These are phyloP conservation scores for Dicyema japonicum DNA, from an alignment of 1,140 invertebrate genomes.

Conservation along the genomic window DNA sequence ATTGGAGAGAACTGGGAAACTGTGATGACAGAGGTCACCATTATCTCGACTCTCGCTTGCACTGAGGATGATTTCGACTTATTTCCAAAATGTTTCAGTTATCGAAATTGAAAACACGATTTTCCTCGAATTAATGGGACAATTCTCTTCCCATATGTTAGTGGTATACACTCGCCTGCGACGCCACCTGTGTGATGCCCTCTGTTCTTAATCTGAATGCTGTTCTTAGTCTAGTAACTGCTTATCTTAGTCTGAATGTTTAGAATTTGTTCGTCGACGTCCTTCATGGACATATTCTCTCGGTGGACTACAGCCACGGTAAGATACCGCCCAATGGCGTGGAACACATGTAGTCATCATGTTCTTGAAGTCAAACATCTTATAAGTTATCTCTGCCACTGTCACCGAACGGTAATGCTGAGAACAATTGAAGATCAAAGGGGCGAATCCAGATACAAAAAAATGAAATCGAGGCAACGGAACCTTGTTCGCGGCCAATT, in stretches of 20 bases:
- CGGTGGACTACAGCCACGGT: slow-evolving; percentile 32
- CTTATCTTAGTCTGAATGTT: slow-evolving; percentile 66
- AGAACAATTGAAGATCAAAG: slow-evolving; percentile 38
- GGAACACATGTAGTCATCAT: slow-evolving; percentile 71
- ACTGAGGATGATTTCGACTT: no score
- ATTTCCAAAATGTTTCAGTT: no score
- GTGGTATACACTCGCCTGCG: no score
- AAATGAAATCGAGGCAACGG: slow-evolving; percentile 72
- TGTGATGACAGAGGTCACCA: no score
- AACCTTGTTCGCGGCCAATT: slow-evolving; percentile 82
- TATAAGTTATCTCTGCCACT: slow-evolving; percentile 41
- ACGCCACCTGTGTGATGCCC: no score
- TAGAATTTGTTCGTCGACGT: slow-evolving; percentile 36
- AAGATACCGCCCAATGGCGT: slow-evolving; percentile 44
- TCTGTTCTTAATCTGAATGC: no score
- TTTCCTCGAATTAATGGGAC: no score
- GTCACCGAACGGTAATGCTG: slow-evolving; percentile 22
- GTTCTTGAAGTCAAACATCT: slow-evolving; percentile 35
- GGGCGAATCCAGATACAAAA: slow-evolving; percentile 79
- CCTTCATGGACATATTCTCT: slow-evolving; percentile 74
- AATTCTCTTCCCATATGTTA: no score
- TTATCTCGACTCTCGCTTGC: no score
- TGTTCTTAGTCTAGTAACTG: no score
- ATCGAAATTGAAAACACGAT: no score
- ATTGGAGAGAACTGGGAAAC: no score